Percentiles rank a stretch among this genome's conserved stretches.
phyloP scores from a whole-genome alignment of 37 sponge, comb jelly and placozoan genomes.

The Aphrocallistes beatrix region DNA sequence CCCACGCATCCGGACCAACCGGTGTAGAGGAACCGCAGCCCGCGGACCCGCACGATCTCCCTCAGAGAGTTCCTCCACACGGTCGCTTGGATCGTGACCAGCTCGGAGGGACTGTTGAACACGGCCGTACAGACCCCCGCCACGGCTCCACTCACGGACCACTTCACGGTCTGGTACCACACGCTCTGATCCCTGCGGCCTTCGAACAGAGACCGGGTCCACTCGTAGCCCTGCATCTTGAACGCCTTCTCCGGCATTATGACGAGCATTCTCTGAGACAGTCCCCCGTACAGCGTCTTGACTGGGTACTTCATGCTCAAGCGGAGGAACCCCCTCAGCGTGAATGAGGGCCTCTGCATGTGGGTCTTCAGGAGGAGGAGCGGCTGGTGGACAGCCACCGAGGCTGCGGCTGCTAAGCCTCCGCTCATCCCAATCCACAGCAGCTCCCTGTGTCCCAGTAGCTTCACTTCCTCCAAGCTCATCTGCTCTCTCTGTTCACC shows the following conservation, averaged over 20 bases:
- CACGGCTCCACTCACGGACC: conserved; percentile 50
- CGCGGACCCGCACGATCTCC: conserved; percentile 37
- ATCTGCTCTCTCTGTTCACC: conserved; percentile 26
- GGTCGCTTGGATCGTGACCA: conserved; percentile 70
- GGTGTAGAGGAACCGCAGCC: conserved; percentile 49
- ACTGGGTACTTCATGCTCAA: neutral
- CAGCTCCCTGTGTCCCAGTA: neutral
- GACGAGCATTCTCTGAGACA: conserved; percentile 52
- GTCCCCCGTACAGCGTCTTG: conserved; percentile 31
- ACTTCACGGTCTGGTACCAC: conserved; percentile 18
- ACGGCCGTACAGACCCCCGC: conserved; percentile 47
- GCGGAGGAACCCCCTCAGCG: neutral
- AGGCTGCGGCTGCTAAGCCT: neutral
- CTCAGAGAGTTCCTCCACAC: conserved; percentile 55
- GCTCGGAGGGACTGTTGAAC: conserved; percentile 67
- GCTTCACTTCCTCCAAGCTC: conserved; percentile 22
- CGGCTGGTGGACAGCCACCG: neutral
- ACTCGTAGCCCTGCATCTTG: conserved; percentile 64
- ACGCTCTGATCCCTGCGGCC: neutral
- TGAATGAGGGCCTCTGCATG: neutral
- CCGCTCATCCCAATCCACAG: neutral
- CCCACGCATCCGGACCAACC: conserved; percentile 48
- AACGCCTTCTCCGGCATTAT: conserved; percentile 86
- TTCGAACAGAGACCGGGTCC: neutral
- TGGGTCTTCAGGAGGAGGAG: neutral